Base-by-base conservation (phyloP, 2,113 vertebrate genomes). In the Osmerus eperlanus region DNA sequence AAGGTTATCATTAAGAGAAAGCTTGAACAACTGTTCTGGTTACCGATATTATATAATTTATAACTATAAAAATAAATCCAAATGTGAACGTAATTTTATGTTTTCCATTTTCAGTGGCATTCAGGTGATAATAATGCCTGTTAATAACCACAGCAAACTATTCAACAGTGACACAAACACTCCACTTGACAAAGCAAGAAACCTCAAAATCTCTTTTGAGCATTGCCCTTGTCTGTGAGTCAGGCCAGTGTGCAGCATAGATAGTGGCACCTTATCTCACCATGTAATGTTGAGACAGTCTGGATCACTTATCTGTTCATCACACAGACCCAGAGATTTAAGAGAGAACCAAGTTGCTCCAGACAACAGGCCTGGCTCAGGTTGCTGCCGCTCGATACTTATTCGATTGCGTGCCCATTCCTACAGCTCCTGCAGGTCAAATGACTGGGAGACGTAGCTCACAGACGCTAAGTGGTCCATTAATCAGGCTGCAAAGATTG, bases 381-480 rank as follows among this genome's bases (percentile, higher is more conserved):
- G 65, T 67, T 67, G 47, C 62, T 78, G 13, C 59, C 15, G 8
- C 25, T 71, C 75, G 2, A 88, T 88, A 80, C 76, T 88, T 78
- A 88, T 87, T 82, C 69, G 83, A 87, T 87, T 85, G 73, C 12
- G 51, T 66, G 65, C 16, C 72, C 78, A 79, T 80, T 83, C 77
- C 80, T 79, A 79, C 83, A 72, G 77, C 71, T 81, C 70, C 65
- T 65, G 78, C 70, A 8, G 83, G 81, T 88, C 86, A 82, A 79
- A 85, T 86, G 83, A 84, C 86, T 78, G 83, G 68, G 79, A 82
- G 83, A 78, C 80, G 83, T 73, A 81, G 82, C 78, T 81, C 83
- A 78, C 59, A 25, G 81, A 68, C 55, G 64, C 83, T 89, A 85
- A 88, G 81, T 86, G 79, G 75, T 81, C 69, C 56, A 85, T 88